Percentiles rank a stretch among this genome's conserved stretches.
These are phyloP conservation scores for Heterotis niloticus DNA, from an alignment of 2,113 vertebrate genomes.

Conservation along the genomic window DNA sequence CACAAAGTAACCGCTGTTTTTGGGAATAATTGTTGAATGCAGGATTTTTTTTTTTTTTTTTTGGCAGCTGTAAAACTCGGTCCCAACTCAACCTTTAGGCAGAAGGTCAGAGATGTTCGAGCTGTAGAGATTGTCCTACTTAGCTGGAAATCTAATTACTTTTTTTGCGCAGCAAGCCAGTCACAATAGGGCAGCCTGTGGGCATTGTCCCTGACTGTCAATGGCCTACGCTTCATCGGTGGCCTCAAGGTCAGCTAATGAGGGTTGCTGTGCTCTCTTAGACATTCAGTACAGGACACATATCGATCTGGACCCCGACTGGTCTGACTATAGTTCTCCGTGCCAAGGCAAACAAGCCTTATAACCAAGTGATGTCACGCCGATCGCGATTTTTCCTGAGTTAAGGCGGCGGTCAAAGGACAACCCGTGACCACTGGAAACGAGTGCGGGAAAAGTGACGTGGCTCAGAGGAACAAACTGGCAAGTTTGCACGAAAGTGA, in stretches of 20 bases:
- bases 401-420: background rate
- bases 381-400: slow-evolving; percentile 11
- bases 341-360: slow-evolving; percentile 35
- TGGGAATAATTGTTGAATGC: background rate
- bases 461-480: background rate
- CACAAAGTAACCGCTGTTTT: too few relatives aligned
- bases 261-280: slow-evolving; percentile 30
- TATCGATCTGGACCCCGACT: slow-evolving; percentile 49
- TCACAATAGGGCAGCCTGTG: slow-evolving; percentile 15
- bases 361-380: slow-evolving; percentile 1
- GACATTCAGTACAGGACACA: slow-evolving; percentile 42
- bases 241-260: slow-evolving; percentile 38
- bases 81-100: slow-evolving; percentile 11
- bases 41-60: slow-evolving; percentile 5
- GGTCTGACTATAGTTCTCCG: slow-evolving; percentile 48
- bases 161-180: slow-evolving; percentile 4
- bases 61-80: background rate
- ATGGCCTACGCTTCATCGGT: slow-evolving; percentile 22
- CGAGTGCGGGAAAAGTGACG: background rate
- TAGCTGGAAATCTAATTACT: slow-evolving; percentile 32
- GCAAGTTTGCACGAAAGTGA: too few relatives aligned
- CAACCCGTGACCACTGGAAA: too few relatives aligned
- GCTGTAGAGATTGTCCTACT: slow-evolving; percentile 23
- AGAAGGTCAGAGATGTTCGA: slow-evolving; percentile 23
- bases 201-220: slow-evolving; percentile 16